These are phyloP conservation scores for Stictonetta naevosa DNA, from an alignment of 2,113 vertebrate species.

Conservation along the genomic window DNA sequence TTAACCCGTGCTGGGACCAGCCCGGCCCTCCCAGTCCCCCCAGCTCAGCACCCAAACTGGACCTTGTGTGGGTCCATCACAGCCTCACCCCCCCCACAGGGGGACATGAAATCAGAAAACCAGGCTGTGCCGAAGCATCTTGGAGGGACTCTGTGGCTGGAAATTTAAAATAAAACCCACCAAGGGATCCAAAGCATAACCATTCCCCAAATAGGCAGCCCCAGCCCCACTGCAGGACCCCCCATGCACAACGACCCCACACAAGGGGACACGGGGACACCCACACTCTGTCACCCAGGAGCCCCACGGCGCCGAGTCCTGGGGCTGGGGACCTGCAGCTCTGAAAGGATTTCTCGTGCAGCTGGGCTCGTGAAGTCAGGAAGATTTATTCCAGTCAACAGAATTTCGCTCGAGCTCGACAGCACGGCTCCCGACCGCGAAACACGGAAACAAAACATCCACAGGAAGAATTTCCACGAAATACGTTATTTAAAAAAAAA, in stretches of 20 bases:
- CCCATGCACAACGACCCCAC: not conserved
- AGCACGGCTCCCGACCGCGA: conserved; percentile 14
- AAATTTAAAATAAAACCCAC: too few relatives aligned
- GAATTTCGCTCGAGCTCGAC: conserved; percentile 61
- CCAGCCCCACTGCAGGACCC: not conserved
- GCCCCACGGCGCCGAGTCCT: not conserved
- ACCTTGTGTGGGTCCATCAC: not conserved
- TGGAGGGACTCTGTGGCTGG: too few relatives aligned
- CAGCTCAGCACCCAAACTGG: not conserved
- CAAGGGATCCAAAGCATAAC: too few relatives aligned
- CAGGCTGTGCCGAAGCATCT: not conserved
- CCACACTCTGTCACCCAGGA: not conserved
- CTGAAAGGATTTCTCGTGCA: not conserved
- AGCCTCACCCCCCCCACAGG: not conserved
- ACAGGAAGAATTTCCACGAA: conserved; percentile 52
- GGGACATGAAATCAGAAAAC: not conserved
- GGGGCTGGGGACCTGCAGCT: not conserved
- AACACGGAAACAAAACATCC: conserved; percentile 58
- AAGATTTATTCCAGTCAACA: conserved; percentile 67
- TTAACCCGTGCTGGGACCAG: not conserved
- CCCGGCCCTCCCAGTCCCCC: fast-evolving
- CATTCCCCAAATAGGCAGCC: too few relatives aligned
- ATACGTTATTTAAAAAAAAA: conserved; percentile 1
- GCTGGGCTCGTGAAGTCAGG: not conserved
- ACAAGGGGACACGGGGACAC: not conserved